A percentile compares a stretch with the other conserved stretches of the same genome.
These are phyloP conservation scores for Craterocephalus amniculus DNA, from an alignment of 2,797 vertebrate species.

Conservation along the genomic window DNA sequence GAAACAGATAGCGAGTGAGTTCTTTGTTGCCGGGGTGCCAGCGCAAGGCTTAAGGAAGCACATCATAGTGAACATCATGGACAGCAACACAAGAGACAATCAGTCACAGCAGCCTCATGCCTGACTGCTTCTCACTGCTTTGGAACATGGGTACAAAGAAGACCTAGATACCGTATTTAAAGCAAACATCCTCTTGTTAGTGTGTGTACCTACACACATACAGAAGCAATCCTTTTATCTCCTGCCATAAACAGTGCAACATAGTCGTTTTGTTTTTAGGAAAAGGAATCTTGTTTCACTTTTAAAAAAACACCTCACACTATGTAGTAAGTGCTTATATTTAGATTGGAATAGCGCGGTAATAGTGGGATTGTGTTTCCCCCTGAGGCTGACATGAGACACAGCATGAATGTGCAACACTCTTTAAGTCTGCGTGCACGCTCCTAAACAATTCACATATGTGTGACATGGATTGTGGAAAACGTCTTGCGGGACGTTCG, in stretches of 20 bases:
- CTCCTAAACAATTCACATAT: background rate
- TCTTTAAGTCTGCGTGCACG: conserved; percentile 4
- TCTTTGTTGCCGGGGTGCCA: conserved; percentile 50
- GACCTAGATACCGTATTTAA: conserved; percentile 34
- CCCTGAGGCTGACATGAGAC: conserved; percentile 38
- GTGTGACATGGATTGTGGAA: background rate
- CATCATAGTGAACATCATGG: conserved; percentile 62
- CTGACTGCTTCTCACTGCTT: conserved; percentile 56
- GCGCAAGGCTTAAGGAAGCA: conserved; percentile 56
- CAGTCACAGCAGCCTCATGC: conserved; percentile 62
- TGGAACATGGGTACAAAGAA: conserved; percentile 34
- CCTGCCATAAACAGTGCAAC: conserved; percentile 36
- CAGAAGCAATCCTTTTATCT: conserved; percentile 26
- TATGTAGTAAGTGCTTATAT: background rate
- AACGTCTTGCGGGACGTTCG: background rate
- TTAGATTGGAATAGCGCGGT: conserved; percentile 27
- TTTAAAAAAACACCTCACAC: conserved; percentile 6
- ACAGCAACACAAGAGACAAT: conserved; percentile 69
- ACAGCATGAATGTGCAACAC: conserved; percentile 49
- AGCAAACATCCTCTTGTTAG: conserved; percentile 21
- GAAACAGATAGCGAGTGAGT: conserved; percentile 19
- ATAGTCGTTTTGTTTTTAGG: conserved; percentile 11
- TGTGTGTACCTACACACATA: conserved; percentile 15
- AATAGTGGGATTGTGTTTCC: conserved; percentile 29
- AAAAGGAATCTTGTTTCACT: conserved; percentile 5